Percentiles rank a stretch among this genome's conserved stretches.
Evolutionary conservation across 2,888 invertebrate genomes (phyloP).

Genomic region (Carpatolechia fugitivella): DNA sequence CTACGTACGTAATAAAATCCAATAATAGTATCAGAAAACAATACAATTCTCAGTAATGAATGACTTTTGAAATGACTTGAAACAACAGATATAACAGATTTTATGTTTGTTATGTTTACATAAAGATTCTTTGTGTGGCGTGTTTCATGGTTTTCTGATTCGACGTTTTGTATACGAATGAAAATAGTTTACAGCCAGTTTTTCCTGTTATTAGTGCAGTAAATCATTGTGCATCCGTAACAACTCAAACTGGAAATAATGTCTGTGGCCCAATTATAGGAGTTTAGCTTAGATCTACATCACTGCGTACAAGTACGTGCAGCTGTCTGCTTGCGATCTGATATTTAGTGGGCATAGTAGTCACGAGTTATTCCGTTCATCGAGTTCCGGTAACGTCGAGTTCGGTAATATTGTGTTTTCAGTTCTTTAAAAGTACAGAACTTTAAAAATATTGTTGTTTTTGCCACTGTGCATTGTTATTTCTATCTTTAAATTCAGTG

Average conservation of each 20-base stretch:
- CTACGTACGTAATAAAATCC: slow-evolving; percentile 38
- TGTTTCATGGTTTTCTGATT: slow-evolving; percentile 79
- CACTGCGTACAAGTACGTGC: too few species aligned
- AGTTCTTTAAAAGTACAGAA: too few species aligned
- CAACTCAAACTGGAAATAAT: slow-evolving; percentile 64
- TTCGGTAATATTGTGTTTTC: too few species aligned
- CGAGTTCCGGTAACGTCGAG: too few species aligned
- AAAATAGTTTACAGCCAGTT: slow-evolving; percentile 78
- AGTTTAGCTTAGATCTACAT: too few species aligned
- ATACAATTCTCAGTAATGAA: slow-evolving; percentile 60
- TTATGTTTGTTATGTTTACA: slow-evolving; percentile 76
- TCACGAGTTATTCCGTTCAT: too few species aligned
- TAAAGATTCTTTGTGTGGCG: slow-evolving; percentile 78
- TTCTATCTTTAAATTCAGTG: too few species aligned
- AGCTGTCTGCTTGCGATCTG: too few species aligned
- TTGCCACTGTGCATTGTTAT: too few species aligned
- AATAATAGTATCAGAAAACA: slow-evolving; percentile 53
- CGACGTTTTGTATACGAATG: slow-evolving; percentile 77
- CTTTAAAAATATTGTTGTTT: too few species aligned
- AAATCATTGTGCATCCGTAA: slow-evolving; percentile 74
- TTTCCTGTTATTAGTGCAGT: slow-evolving; percentile 76
- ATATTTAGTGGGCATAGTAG: too few species aligned
- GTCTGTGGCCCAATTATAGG: slow-evolving; percentile 39
- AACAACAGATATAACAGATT: slow-evolving; percentile 75
- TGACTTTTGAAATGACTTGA: slow-evolving; percentile 75